Conservation (phyloP, 2,797 vertebrate species). For the Manis crassicaudata region DNA sequence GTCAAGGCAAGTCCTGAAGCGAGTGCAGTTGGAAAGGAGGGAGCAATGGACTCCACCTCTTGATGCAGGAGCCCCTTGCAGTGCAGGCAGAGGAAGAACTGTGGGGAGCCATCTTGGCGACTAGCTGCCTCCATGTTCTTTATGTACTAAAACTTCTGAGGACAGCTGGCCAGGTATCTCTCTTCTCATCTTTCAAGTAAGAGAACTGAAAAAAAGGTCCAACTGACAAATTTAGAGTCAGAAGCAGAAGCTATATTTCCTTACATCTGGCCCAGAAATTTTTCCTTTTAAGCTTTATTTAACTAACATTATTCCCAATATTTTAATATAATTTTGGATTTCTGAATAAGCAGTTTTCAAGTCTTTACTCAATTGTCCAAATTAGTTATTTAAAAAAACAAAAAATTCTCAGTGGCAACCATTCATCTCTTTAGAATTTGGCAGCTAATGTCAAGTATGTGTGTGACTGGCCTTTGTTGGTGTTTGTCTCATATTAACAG, state of each 20-base stretch:
- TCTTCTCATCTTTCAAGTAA: background rate
- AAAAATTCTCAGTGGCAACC: background rate
- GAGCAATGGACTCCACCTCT: background rate
- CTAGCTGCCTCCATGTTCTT: background rate
- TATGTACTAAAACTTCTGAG: background rate
- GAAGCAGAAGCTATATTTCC: background rate
- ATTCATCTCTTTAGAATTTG: background rate
- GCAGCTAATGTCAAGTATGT: background rate
- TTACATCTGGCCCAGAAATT: background rate
- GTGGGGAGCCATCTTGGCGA: background rate
- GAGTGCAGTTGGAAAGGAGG: background rate
- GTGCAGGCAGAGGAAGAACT: background rate
- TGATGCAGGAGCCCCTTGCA: background rate
- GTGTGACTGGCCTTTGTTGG: background rate
- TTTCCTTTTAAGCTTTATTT: background rate
- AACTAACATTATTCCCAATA: conserved; percentile 1
- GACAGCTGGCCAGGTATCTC: background rate
- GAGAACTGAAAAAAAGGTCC: background rate
- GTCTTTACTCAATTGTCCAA: background rate
- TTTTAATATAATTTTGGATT: conserved; percentile 25
- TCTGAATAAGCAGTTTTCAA: conserved; percentile 12
- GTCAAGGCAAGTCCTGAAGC: background rate
- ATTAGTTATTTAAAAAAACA: background rate
- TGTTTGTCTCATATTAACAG: background rate
- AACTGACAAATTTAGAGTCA: background rate